phyloP scores from a whole-genome alignment of 2,888 invertebrate species.

The Microdon myrmicae region DNA sequence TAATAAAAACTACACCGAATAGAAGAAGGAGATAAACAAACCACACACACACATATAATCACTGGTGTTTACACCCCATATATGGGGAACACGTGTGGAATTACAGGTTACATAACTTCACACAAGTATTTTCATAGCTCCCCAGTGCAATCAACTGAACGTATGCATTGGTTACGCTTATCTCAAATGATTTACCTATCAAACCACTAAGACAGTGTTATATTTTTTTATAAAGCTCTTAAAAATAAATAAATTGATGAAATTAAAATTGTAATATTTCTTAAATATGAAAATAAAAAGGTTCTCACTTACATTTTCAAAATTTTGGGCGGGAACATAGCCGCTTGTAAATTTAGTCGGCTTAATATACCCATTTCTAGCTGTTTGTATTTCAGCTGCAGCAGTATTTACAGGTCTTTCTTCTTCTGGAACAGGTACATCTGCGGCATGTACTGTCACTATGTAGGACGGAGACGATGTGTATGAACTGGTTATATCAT shows the following conservation, averaged over 20 bases:
- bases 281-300: background rate
- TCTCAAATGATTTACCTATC: too few species aligned
- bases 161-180: too few species aligned
- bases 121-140: too few species aligned
- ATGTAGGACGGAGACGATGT: conserved; percentile 46
- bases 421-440: conserved; percentile 13
- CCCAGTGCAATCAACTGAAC: too few species aligned
- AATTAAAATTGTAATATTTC: background rate
- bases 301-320: conserved; percentile 53
- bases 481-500: conserved; percentile 52
- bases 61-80: too few species aligned
- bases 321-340: conserved; percentile 55
- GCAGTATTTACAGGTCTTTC: conserved; percentile 6
- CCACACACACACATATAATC: too few species aligned
- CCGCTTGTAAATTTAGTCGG: conserved; percentile 48
- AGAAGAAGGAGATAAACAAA: too few species aligned
- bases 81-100: too few species aligned
- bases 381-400: conserved; percentile 34
- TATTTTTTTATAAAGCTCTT: too few species aligned
- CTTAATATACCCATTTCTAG: conserved; percentile 46
- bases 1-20: too few species aligned
- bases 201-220: too few species aligned
- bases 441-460: conserved; percentile 11
- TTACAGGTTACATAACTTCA: too few species aligned
- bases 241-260: background rate